Evolutionary conservation across 2,888 invertebrate genomes (phyloP).

Genomic region (Hypomecis punctinalis): DNA sequence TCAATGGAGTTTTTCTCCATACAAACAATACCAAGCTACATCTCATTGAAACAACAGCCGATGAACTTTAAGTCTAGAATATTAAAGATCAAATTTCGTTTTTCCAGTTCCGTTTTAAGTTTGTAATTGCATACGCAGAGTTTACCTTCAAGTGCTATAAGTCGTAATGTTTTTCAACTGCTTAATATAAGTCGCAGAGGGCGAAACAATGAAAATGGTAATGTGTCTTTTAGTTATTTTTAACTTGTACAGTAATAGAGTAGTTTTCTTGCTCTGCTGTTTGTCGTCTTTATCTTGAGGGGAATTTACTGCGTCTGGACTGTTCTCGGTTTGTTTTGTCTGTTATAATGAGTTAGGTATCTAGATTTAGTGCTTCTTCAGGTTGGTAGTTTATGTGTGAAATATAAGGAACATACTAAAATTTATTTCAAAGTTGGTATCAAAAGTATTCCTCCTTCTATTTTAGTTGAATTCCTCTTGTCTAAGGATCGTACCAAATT

Average conservation of each 20-base stretch:
- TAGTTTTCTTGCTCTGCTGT: slow-evolving; percentile 50
- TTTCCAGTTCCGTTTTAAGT: slow-evolving; percentile 43
- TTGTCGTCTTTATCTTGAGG: slow-evolving; percentile 27
- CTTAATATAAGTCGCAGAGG: slow-evolving; percentile 75
- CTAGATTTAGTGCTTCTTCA: background rate
- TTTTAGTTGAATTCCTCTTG: too few relatives aligned
- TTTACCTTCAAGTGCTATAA: slow-evolving; percentile 80
- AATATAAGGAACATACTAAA: too few relatives aligned
- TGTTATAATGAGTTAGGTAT: background rate
- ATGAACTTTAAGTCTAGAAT: slow-evolving; percentile 43
- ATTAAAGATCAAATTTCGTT: slow-evolving; percentile 38
- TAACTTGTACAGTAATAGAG: slow-evolving; percentile 58
- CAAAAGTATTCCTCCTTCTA: too few relatives aligned
- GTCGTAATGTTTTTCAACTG: slow-evolving; percentile 78
- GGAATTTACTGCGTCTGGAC: slow-evolving; percentile 23
- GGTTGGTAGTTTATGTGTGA: background rate
- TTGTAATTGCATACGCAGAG: slow-evolving; percentile 73
- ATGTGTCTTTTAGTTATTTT: slow-evolving; percentile 72
- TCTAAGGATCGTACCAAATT: too few relatives aligned
- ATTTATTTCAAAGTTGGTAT: too few relatives aligned
- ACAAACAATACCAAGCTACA: slow-evolving; percentile 44
- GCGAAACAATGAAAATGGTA: slow-evolving; percentile 80
- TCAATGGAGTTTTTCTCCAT: slow-evolving; percentile 72
- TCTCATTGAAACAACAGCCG: background rate
- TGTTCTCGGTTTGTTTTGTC: slow-evolving; percentile 20